Evolutionary conservation across 37 sponge, comb jelly and placozoan species (phyloP).

Genomic region (Diacarnus erythraeanus): DNA sequence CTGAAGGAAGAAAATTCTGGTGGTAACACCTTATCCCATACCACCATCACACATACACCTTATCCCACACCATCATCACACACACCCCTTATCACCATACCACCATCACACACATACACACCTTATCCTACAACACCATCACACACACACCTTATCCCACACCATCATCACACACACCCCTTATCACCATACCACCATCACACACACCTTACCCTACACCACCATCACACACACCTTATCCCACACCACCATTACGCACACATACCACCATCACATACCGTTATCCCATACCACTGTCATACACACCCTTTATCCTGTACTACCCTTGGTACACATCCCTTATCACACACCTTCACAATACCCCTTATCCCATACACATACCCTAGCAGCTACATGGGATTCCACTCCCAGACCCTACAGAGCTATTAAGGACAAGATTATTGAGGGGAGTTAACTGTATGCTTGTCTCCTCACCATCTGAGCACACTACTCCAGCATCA

Average conservation of each 20-base stretch:
- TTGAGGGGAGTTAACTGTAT: not conserved
- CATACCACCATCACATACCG: not conserved
- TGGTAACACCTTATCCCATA: not conserved
- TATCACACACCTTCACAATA: too few species aligned
- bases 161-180: not conserved
- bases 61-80: not conserved
- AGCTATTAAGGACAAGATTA: too few species aligned
- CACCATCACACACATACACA: slow-evolving; percentile 1
- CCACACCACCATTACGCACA: not conserved
- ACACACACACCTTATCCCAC: not conserved
- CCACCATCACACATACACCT: not conserved
- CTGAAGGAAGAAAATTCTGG: not conserved
- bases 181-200: not conserved
- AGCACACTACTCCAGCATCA: slow-evolving; percentile 52
- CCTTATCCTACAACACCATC: not conserved
- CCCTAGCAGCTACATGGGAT: too few species aligned
- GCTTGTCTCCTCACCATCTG: slow-evolving; percentile 39
- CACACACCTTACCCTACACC: not conserved
- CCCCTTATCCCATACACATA: too few species aligned
- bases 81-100: not conserved
- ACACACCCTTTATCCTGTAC: not conserved
- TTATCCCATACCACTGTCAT: not conserved
- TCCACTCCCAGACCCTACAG: too few species aligned
- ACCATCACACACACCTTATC: not conserved
- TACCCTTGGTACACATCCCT: not conserved